Percentiles rank a stretch among this genome's conserved stretches.
Conservation (phyloP, 2,797 vertebrate species). For the Brotula barbata region DNA sequence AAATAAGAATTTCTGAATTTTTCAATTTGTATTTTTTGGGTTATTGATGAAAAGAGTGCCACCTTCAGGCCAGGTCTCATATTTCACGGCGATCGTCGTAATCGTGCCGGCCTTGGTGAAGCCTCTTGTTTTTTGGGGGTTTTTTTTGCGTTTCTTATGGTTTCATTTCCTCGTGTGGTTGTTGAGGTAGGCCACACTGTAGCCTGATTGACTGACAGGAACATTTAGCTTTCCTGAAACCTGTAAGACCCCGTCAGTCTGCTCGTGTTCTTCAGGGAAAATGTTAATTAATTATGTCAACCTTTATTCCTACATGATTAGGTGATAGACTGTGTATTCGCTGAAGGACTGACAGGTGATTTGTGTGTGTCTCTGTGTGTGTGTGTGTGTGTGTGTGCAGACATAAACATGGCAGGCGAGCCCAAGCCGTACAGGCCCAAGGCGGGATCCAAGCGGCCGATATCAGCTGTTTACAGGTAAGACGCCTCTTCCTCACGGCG, state of each 20-base stretch:
- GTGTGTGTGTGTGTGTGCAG: constrained; percentile 74
- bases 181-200: background rate
- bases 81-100: no score
- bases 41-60: no score
- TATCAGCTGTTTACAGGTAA: constrained; percentile 97
- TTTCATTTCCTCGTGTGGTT: no score
- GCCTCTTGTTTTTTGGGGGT: no score
- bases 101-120: no score
- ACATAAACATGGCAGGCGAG: constrained; percentile 99
- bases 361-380: constrained; percentile 3
- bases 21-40: no score
- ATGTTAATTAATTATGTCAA: background rate
- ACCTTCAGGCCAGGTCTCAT: no score
- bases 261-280: background rate
- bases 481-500: background rate
- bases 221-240: constrained; percentile 6
- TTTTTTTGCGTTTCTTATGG: no score
- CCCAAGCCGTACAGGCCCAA: constrained; percentile 98
- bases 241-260: background rate
- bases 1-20: no score
- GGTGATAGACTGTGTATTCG: background rate
- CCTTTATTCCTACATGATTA: no score
- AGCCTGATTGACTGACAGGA: background rate
- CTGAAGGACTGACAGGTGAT: constrained; percentile 1
- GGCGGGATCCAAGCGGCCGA: constrained; percentile 89